Evolutionary conservation across 2,888 invertebrate species (phyloP).

Genomic region (Drosophila neotestacea): DNA sequence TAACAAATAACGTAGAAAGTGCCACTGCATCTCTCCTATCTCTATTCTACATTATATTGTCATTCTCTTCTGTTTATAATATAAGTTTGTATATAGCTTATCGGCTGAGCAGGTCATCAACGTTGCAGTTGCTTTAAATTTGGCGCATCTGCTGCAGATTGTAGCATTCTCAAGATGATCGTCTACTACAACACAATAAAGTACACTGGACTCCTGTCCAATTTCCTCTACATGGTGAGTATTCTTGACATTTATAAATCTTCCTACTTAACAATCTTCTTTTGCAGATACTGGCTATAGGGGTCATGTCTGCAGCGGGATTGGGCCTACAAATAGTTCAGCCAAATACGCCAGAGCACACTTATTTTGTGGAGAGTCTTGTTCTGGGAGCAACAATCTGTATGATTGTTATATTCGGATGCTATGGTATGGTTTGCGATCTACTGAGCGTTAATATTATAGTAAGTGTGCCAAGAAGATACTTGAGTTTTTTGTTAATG

Average conservation of each 20-base stretch:
- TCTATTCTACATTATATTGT: background rate
- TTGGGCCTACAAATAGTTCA: slow-evolving; percentile 71
- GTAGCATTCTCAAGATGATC: slow-evolving; percentile 67
- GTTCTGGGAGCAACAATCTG: slow-evolving; percentile 76
- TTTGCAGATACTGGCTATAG: slow-evolving; percentile 72
- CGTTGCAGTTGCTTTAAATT: slow-evolving; percentile 57
- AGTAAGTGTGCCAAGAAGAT: slow-evolving; percentile 49
- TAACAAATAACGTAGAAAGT: slow-evolving; percentile 24
- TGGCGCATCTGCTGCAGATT: slow-evolving; percentile 34
- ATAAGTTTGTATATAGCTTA: slow-evolving; percentile 44
- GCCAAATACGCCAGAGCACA: slow-evolving; percentile 79
- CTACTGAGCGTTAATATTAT: slow-evolving; percentile 75
- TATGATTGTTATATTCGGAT: slow-evolving; percentile 79
- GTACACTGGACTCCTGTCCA: slow-evolving; percentile 74
- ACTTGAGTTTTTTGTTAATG: background rate
- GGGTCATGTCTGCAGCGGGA: slow-evolving; percentile 66
- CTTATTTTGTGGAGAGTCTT: slow-evolving; percentile 78
- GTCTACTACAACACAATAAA: slow-evolving; percentile 74
- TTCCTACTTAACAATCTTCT: background rate
- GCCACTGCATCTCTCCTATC: slow-evolving; percentile 10
- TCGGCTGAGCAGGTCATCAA: slow-evolving; percentile 34
- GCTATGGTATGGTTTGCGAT: slow-evolving; percentile 76
- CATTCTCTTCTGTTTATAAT: background rate
- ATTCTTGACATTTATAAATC: background rate
- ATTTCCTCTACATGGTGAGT: slow-evolving; percentile 78